Evolutionary conservation across 2,113 vertebrate genomes (phyloP), one percentile per base, ranked within the genome.

Genomic region (Stercorarius parasiticus): DNA sequence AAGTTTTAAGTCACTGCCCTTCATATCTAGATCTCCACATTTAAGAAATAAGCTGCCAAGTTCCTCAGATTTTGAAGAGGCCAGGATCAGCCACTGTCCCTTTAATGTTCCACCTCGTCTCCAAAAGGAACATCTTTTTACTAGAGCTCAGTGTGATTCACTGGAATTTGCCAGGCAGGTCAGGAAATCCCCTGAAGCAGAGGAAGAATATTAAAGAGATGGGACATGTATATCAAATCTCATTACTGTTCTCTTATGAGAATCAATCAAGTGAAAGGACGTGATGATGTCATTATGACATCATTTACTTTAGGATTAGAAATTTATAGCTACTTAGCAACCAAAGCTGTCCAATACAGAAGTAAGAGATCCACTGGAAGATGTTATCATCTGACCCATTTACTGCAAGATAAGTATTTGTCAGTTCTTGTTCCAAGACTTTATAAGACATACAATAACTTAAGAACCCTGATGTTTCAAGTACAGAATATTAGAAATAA

Each of bases 201-300:
- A 95, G 85, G 93, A 95, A 96, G 86, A 97, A 97, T 96, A 91
- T 95, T 98, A 96, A 97, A 82, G 73, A 96, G 96, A 97, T 96
- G 93, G 88, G 97, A 97, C 96, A 95, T 95, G 95, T 97, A 97
- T 96, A 97, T 97, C 97, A 97, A 97, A 97, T 96, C 96, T 97
- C 88, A 97, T 97, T 97, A 97, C 89, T 56, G 92, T 97, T 96
- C 97, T 82, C 92, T 93, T 96, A 77, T 86, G 79, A 93, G 93
- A 97, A 80, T 91, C 96, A 97, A 98, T 94, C 95, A 96, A 96
- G 91, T 96, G 96, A 96, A 97, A 96, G 95, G 93, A 96, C 56
- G 5, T 55, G 92, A 91, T 95, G 95, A 95, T 93, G 94, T 97
- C 96, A 97, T 93, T 78, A 95, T 97, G 96, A 97, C 95, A 97